Conservation (phyloP, 2,888 invertebrate species). For the Campaea margaritaria region DNA sequence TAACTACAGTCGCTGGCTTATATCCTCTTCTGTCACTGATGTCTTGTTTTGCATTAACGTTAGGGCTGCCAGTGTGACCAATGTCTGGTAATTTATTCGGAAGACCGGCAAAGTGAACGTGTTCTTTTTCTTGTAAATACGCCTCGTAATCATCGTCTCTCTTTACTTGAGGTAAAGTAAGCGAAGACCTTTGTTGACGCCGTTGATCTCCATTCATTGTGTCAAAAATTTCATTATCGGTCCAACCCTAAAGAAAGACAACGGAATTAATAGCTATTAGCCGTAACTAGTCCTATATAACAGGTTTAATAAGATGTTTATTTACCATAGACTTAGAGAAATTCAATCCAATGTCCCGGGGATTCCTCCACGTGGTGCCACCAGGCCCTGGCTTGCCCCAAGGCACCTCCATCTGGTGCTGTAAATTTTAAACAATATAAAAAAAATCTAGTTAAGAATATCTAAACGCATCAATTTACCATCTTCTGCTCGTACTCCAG, state of each 20-base stretch:
- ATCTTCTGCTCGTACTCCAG: slow-evolving; percentile 82
- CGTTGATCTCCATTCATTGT: slow-evolving; percentile 66
- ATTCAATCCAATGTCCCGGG: slow-evolving; percentile 88
- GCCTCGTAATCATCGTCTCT: slow-evolving; percentile 69
- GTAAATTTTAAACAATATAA: slow-evolving; percentile 47
- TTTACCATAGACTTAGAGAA: slow-evolving; percentile 92
- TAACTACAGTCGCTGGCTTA: slow-evolving; percentile 19
- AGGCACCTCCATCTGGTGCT: slow-evolving; percentile 80
- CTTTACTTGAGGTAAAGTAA: slow-evolving; percentile 82
- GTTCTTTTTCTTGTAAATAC: slow-evolving; percentile 55
- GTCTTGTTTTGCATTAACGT: slow-evolving; percentile 34
- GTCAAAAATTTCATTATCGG: slow-evolving; percentile 73
- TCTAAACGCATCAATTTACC: slow-evolving; percentile 68
- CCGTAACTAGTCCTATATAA: too few relatives aligned
- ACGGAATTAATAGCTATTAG: too few relatives aligned
- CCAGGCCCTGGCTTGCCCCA: slow-evolving; percentile 90
- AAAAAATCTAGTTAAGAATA: background rate
- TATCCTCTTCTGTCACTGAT: slow-evolving; percentile 6
- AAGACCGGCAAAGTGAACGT: slow-evolving; percentile 37
- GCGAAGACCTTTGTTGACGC: slow-evolving; percentile 70
- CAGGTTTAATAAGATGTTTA: too few relatives aligned
- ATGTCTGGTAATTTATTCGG: slow-evolving; percentile 72
- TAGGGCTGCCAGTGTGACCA: slow-evolving; percentile 49
- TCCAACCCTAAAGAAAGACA: slow-evolving; percentile 70
- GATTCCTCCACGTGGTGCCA: slow-evolving; percentile 90